Evolutionary conservation across 2,888 invertebrate genomes (phyloP).

Genomic region (Eristalinus sepulchralis): DNA sequence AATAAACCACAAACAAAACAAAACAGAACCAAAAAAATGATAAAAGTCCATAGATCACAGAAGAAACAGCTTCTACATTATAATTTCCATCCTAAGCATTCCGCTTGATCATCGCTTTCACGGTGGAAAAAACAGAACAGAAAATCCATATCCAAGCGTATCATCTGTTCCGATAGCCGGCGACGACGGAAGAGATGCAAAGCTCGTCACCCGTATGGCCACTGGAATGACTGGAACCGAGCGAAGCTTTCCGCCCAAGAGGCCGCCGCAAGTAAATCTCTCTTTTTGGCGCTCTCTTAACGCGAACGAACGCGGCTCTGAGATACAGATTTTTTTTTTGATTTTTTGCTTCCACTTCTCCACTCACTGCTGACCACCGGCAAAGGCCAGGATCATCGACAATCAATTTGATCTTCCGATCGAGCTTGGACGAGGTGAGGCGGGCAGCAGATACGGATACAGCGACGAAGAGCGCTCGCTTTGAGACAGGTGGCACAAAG

Average conservation of each 20-base stretch:
- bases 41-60: constrained; percentile 23
- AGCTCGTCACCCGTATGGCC: constrained; percentile 20
- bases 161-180: not conserved
- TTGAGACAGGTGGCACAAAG: constrained; percentile 37
- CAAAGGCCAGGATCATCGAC: constrained; percentile 4
- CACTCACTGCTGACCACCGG: constrained; percentile 11
- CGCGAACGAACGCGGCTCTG: not conserved
- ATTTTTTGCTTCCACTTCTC: not conserved
- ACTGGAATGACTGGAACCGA: constrained; percentile 46
- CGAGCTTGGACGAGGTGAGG: not conserved
- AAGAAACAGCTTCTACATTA: constrained; percentile 8
- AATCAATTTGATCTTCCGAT: constrained; percentile 17
- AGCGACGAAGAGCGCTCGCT: not conserved
- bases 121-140: not conserved
- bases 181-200: not conserved
- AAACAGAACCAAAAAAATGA: not conserved
- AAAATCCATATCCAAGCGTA: constrained; percentile 7
- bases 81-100: constrained; percentile 25
- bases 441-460: not conserved
- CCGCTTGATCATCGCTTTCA: constrained; percentile 14
- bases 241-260: constrained; percentile 25
- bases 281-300: constrained; percentile 16
- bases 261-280: not conserved
- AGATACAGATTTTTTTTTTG: not conserved
- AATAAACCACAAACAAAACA: constrained; percentile 3